Percentiles rank a stretch among this genome's conserved stretches.
Conservation (phyloP, 2,113 vertebrate species). For the Myiopsitta monachus region DNA sequence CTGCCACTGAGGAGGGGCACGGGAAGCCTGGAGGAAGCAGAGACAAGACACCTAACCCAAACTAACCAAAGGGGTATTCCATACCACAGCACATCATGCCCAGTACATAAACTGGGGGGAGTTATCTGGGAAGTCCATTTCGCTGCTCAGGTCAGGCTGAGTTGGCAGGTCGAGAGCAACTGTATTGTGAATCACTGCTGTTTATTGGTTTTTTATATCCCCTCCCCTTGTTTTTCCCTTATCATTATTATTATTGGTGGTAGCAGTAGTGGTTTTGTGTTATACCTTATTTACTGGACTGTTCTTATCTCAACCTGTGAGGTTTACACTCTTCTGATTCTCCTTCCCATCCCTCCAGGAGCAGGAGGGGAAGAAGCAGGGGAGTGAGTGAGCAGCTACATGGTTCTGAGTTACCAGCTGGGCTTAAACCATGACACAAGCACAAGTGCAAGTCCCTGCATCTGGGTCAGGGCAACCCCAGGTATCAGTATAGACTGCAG, state of each 20-base stretch:
- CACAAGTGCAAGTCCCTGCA: neutral
- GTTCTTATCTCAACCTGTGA: neutral
- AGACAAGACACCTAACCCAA: no score
- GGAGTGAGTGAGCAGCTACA: neutral
- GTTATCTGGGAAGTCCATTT: neutral
- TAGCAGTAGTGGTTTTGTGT: neutral
- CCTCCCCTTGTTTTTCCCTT: neutral
- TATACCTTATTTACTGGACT: neutral
- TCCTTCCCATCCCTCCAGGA: neutral
- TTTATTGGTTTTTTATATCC: neutral
- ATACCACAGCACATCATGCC: neutral
- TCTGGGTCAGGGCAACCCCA: accelerated
- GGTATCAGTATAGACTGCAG: neutral
- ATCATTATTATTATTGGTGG: neutral
- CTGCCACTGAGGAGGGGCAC: neutral
- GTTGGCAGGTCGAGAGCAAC: neutral
- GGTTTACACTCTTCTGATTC: neutral
- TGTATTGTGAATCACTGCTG: neutral
- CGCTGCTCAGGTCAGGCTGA: neutral
- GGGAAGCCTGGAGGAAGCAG: neutral
- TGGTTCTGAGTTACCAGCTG: neutral
- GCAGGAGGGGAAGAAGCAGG: neutral
- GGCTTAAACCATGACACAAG: neutral
- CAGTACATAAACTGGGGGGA: neutral
- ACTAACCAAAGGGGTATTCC: no score